Conservation (phyloP, 2,888 invertebrate genomes). For the Phasia obesa region DNA sequence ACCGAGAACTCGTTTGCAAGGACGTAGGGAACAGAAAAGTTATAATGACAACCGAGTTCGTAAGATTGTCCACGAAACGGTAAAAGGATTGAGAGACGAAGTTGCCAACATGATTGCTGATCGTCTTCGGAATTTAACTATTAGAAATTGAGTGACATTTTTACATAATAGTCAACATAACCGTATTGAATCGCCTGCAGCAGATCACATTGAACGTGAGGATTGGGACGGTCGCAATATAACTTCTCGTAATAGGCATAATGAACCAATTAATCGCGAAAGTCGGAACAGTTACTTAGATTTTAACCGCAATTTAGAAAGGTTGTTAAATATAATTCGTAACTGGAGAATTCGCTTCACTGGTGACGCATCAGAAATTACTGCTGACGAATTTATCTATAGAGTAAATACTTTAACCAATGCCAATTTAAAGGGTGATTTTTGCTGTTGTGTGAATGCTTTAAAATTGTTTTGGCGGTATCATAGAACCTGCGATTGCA, state of each 20-base stretch:
- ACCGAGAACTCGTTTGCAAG: background rate
- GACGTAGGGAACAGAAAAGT: background rate
- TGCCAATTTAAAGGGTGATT: background rate
- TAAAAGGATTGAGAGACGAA: background rate
- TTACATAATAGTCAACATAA: too few species aligned
- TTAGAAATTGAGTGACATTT: background rate
- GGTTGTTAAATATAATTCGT: background rate
- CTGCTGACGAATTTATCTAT: slow-evolving; percentile 3
- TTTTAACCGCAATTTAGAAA: background rate
- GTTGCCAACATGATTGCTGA: background rate
- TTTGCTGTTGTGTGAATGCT: background rate
- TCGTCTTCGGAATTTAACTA: background rate
- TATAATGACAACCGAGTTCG: too few species aligned
- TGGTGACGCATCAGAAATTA: background rate
- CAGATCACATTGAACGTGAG: background rate
- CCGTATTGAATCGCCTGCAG: too few species aligned
- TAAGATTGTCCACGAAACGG: background rate
- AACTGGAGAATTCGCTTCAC: background rate
- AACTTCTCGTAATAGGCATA: background rate
- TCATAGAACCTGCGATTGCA: too few species aligned
- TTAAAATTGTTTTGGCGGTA: slow-evolving; percentile 5
- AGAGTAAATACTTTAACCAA: slow-evolving; percentile 1
- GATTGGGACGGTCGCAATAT: background rate
- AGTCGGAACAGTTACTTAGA: background rate
- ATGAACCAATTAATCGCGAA: background rate